phyloP scores from a whole-genome alignment of 2,113 vertebrate genomes.

The Pyxicephalus adspersus region DNA sequence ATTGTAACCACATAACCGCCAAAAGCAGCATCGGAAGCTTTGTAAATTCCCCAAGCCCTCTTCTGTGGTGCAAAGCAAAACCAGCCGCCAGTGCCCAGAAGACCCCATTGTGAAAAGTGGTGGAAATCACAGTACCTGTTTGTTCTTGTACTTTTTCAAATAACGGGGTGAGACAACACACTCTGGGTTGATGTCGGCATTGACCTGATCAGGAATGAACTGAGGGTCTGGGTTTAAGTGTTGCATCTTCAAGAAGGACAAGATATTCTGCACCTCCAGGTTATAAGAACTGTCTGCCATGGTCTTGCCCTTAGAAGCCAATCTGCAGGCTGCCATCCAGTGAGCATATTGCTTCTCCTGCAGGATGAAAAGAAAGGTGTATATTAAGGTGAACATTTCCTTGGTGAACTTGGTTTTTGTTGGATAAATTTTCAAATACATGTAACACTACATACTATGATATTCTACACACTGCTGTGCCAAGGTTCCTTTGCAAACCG shows the following conservation, averaged over 20 bases:
- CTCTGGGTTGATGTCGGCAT: conserved; percentile 92
- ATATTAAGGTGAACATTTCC: too few species aligned
- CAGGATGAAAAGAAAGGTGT: not conserved
- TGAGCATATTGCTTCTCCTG: conserved; percentile 97
- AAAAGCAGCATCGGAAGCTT: not conserved
- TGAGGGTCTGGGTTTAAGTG: conserved; percentile 96
- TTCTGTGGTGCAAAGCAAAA: not conserved
- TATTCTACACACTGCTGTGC: too few species aligned
- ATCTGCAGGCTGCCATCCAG: conserved; percentile 97
- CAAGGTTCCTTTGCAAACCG: too few species aligned
- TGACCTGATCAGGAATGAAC: conserved; percentile 90
- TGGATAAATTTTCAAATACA: too few species aligned
- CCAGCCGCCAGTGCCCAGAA: not conserved
- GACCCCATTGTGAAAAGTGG: not conserved
- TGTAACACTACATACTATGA: too few species aligned
- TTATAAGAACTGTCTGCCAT: conserved; percentile 99
- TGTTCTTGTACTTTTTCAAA: conserved; percentile 97
- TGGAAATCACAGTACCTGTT: conserved; percentile 80
- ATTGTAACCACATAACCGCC: not conserved
- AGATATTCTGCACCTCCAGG: conserved; percentile 96
- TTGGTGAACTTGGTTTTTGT: too few species aligned
- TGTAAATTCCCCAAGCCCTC: not conserved
- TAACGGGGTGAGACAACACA: conserved; percentile 97
- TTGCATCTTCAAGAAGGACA: conserved; percentile 98
- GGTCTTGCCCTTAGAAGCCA: conserved; percentile 98